Percentiles rank a stretch among this genome's conserved stretches.
Conservation (phyloP, 2,888 invertebrate species). For the Lamellibrachia satsuma region DNA sequence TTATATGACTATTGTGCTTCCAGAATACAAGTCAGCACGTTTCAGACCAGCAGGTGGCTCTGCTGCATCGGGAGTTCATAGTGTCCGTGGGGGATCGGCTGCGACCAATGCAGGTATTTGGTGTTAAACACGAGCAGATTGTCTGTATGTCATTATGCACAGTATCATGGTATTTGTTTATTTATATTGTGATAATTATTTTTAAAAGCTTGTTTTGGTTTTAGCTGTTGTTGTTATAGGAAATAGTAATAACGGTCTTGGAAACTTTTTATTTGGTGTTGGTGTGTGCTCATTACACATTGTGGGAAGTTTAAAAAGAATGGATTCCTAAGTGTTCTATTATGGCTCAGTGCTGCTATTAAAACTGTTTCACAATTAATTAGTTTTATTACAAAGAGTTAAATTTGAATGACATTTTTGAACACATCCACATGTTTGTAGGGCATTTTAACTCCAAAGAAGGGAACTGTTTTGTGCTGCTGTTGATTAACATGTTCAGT, state of each 20-base stretch:
- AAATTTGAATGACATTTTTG: background rate
- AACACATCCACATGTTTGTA: background rate
- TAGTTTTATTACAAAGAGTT: background rate
- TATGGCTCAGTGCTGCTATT: no score
- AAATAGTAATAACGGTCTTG: no score
- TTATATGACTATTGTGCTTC: background rate
- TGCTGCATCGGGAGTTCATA: background rate
- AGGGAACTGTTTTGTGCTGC: no score
- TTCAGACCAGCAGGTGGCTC: background rate
- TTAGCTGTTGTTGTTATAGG: no score
- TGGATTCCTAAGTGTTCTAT: background rate
- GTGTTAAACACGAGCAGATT: background rate
- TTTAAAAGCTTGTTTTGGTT: no score
- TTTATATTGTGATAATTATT: no score
- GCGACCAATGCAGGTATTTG: background rate
- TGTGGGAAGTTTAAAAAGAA: background rate
- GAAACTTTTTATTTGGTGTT: background rate
- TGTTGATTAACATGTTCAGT: no score
- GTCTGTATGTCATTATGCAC: background rate
- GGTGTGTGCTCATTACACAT: background rate
- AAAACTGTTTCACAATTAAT: no score
- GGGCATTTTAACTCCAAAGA: background rate
- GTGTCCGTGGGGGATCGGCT: background rate
- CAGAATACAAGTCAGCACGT: constrained; percentile 22
- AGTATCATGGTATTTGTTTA: no score